Percentiles rank a stretch among this genome's conserved stretches.
Conservation (phyloP, 2,888 invertebrate species). For the Chirona hameri region DNA sequence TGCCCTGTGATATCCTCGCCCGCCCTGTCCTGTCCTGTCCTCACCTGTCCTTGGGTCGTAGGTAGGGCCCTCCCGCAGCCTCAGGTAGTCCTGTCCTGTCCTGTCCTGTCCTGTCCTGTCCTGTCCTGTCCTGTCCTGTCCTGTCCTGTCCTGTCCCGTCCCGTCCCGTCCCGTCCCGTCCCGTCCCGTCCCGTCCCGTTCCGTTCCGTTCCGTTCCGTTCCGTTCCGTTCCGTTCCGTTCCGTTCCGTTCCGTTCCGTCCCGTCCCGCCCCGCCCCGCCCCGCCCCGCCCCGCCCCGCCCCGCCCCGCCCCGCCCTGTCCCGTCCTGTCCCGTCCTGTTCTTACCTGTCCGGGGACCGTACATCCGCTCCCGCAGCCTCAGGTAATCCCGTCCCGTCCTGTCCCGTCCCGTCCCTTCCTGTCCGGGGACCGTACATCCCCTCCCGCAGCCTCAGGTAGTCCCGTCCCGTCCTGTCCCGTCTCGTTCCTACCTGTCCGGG, state of each 20-base stretch:
- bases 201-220: too few relatives aligned
- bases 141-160: not conserved
- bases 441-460: not conserved
- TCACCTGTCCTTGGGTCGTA: not conserved
- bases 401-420: not conserved
- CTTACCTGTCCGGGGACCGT: not conserved
- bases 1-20: too few relatives aligned
- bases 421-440: not conserved
- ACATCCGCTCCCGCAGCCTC: not conserved
- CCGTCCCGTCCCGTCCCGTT: not conserved
- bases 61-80: not conserved
- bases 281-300: too few relatives aligned
- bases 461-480: too few relatives aligned
- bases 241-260: too few relatives aligned
- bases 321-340: too few relatives aligned
- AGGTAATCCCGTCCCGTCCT: not conserved
- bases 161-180: not conserved
- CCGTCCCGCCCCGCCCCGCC: too few relatives aligned
- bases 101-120: not conserved
- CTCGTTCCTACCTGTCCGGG: not conserved
- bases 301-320: too few relatives aligned
- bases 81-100: not conserved
- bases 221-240: too few relatives aligned
- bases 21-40: not conserved
- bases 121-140: not conserved